Conservation (phyloP, 2,888 invertebrate species). For the Bembecia ichneumoniformis region DNA sequence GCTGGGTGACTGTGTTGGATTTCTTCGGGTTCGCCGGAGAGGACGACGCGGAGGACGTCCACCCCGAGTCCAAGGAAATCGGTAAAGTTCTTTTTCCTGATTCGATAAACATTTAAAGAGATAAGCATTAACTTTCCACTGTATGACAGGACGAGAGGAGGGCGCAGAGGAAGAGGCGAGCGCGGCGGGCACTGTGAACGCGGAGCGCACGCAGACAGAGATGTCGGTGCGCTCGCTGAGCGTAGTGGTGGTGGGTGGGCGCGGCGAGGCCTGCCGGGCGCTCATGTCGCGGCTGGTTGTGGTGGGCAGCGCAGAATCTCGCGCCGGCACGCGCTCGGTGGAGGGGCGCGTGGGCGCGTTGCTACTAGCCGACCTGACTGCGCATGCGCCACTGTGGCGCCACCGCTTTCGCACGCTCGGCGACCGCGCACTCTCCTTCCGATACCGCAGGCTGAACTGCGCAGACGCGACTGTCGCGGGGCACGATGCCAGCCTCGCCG, state of each 20-base stretch:
- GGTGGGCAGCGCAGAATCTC: constrained; percentile 40
- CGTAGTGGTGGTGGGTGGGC: constrained; percentile 9
- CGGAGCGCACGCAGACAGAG: constrained; percentile 70
- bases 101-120: too few species aligned
- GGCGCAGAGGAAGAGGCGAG: constrained; percentile 59
- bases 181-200: constrained; percentile 6
- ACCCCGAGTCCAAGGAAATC: not conserved
- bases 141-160: not conserved
- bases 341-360: constrained; percentile 84
- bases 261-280: constrained; percentile 32
- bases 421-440: constrained; percentile 84
- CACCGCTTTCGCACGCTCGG: constrained; percentile 88
- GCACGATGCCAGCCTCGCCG: constrained; percentile 78
- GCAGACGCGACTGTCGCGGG: constrained; percentile 62
- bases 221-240: constrained; percentile 74
- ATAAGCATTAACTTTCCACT: too few species aligned
- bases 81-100: not conserved
- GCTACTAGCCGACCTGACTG: constrained; percentile 83
- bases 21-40: constrained; percentile 82
- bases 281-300: constrained; percentile 40
- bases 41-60: constrained; percentile 25
- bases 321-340: constrained; percentile 19
- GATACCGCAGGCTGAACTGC: constrained; percentile 68
- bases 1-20: constrained; percentile 96
- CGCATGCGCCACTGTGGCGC: constrained; percentile 84